Conservation (phyloP, 2,113 vertebrate genomes). For the Anhinga anhinga region DNA sequence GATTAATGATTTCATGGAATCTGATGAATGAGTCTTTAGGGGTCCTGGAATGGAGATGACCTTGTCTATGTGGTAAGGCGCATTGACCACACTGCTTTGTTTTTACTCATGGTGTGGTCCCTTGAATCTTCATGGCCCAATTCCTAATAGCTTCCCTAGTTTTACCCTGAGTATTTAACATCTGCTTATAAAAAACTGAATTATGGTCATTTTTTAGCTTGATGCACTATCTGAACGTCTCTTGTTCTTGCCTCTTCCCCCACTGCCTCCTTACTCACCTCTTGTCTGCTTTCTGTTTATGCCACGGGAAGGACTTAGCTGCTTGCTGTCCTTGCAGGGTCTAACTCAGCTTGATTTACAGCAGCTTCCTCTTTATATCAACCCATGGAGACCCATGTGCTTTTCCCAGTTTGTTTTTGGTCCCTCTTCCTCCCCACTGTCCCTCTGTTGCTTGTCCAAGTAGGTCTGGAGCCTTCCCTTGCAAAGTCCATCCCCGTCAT, state of each 20-base stretch:
- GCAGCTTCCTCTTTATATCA: not conserved
- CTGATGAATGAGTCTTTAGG: not conserved
- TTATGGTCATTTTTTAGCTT: not conserved
- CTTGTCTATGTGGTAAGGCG: not conserved
- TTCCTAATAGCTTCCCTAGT: not conserved
- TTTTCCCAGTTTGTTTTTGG: not conserved
- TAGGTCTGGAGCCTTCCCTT: not conserved
- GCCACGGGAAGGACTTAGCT: not conserved
- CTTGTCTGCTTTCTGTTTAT: not conserved
- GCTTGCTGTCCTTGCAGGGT: not conserved
- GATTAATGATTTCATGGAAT: not conserved
- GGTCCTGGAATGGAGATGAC: not conserved
- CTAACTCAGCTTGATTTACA: not conserved
- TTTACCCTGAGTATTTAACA: not conserved
- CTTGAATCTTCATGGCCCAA: not conserved
- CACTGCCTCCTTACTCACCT: not conserved
- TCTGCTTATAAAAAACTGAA: not conserved
- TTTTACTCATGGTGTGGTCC: fast-evolving
- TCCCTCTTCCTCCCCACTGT: not conserved
- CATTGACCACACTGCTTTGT: not conserved
- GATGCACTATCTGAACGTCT: not conserved
- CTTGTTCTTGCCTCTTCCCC: not conserved
- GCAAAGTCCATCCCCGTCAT: not conserved
- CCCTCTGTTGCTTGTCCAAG: not conserved
- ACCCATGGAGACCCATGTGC: not conserved